Conservation (phyloP, 1,140 invertebrate species). For the Calliphora vicina region DNA sequence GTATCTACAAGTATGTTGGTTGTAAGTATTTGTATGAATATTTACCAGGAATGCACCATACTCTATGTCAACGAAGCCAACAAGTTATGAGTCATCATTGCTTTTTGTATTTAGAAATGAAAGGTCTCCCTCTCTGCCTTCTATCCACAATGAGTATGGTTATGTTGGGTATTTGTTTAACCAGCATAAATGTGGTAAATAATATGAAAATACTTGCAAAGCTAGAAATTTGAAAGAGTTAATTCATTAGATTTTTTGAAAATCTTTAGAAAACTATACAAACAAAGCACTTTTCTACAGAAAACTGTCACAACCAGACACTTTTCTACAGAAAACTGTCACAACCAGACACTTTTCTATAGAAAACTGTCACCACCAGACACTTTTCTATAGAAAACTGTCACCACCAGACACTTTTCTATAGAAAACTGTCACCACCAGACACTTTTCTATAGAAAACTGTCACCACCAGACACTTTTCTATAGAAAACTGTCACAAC, state of each 20-base stretch:
- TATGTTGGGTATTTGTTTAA: slow-evolving; percentile 30
- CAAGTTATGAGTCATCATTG: slow-evolving; percentile 24
- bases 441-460: too few species aligned
- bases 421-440: too few species aligned
- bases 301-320: too few species aligned
- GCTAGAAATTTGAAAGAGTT: background rate
- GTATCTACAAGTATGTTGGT: background rate
- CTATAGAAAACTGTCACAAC: too few species aligned
- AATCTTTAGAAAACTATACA: too few species aligned
- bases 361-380: too few species aligned
- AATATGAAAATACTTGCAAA: background rate
- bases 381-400: too few species aligned
- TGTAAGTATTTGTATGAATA: background rate
- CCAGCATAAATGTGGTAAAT: slow-evolving; percentile 30
- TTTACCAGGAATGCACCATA: slow-evolving; percentile 11
- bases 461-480: too few species aligned
- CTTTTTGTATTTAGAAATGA: background rate
- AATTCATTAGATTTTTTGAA: too few species aligned
- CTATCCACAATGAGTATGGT: background rate
- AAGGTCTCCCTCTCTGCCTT: background rate
- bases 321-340: too few species aligned
- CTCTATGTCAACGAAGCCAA: slow-evolving; percentile 7
- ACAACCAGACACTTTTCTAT: too few species aligned
- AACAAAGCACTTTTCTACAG: background rate
- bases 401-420: too few species aligned